phyloP scores from a whole-genome alignment of 1,140 invertebrate species.

The Thaumatotibia leucotreta region DNA sequence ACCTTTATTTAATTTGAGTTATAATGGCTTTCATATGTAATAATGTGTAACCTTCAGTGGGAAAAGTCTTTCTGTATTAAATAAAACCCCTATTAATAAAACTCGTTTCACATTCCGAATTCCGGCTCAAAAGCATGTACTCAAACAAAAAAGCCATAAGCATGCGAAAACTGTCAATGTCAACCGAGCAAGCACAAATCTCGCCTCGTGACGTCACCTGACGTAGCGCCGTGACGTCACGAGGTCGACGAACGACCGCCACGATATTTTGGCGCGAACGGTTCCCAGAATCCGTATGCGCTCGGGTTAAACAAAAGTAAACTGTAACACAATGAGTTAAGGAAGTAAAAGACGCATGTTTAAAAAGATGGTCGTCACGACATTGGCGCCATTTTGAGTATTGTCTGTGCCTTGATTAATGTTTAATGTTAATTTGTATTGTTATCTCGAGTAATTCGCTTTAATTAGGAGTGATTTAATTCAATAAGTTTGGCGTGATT shows the following conservation, averaged over 20 bases:
- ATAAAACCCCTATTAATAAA: no score
- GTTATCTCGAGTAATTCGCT: constrained; percentile 1
- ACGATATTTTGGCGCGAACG: constrained; percentile 1
- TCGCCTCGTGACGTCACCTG: background rate
- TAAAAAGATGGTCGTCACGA: background rate
- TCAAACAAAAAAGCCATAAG: background rate
- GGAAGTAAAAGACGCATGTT: background rate
- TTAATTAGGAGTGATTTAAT: constrained; percentile 6
- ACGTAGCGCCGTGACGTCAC: constrained; percentile 1
- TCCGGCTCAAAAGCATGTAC: no score
- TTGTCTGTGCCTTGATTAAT: constrained; percentile 7
- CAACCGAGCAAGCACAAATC: background rate
- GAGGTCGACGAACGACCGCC: constrained; percentile 7
- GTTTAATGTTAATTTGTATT: background rate
- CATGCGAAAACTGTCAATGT: background rate
- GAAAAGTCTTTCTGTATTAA: no score
- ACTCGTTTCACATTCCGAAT: no score
- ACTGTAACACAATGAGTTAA: background rate
- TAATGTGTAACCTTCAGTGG: no score
- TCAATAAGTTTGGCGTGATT: background rate
- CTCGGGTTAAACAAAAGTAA: background rate
- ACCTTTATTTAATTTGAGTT: no score
- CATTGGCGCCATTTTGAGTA: constrained; percentile 9
- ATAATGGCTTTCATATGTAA: no score
- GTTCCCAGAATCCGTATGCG: background rate